Conservation (phyloP, 2,888 invertebrate genomes). For the Catocala sponsa region DNA sequence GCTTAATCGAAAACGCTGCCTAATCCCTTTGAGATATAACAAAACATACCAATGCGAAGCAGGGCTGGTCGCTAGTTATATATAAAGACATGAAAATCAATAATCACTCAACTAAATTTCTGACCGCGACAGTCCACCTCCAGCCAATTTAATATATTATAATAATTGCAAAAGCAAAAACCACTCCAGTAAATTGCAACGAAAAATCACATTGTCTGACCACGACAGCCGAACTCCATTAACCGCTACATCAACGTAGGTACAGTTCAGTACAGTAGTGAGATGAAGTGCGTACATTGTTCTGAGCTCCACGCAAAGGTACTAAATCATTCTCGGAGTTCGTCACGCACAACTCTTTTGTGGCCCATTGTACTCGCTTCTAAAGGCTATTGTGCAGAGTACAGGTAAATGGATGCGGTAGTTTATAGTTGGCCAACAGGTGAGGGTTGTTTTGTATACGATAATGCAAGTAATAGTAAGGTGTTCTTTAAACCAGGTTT, state of each 20-base stretch:
- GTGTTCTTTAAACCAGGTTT: background rate
- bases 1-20: too few species aligned
- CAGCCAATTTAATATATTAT: too few species aligned
- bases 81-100: too few species aligned
- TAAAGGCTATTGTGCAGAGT: conserved; percentile 43
- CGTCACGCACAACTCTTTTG: conserved; percentile 63
- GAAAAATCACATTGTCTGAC: conserved; percentile 14
- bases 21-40: too few species aligned
- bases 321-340: conserved; percentile 56
- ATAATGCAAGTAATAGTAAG: background rate
- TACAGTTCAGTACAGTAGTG: conserved; percentile 20
- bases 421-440: conserved; percentile 21
- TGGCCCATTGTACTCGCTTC: conserved; percentile 51
- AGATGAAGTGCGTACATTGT: conserved; percentile 52
- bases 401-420: conserved; percentile 46
- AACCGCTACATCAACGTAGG: conserved; percentile 26
- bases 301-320: conserved; percentile 48
- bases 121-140: too few species aligned
- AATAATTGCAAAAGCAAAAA: too few species aligned
- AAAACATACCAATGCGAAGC: too few species aligned
- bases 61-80: too few species aligned
- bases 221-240: conserved; percentile 32
- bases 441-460: background rate
- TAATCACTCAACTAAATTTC: too few species aligned
- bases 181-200: background rate